phyloP scores from a whole-genome alignment of 2,797 vertebrate genomes.

The Lemur catta region DNA sequence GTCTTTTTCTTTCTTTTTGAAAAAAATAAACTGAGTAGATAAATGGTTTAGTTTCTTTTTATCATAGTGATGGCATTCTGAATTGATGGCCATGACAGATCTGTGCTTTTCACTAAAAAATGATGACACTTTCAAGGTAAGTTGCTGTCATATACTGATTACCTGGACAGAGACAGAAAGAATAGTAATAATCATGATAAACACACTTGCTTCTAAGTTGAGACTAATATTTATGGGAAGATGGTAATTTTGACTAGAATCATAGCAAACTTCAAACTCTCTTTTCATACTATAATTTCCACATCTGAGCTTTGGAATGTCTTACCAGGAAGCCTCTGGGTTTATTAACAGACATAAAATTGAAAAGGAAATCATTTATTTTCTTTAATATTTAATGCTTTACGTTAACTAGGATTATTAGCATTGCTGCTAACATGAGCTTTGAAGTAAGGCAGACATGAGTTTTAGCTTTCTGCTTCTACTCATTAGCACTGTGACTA shows the following conservation, averaged over 20 bases:
- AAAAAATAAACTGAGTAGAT: neutral
- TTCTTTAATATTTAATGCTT: slow-evolving; percentile 4
- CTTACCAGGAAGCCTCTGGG: neutral
- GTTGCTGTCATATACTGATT: neutral
- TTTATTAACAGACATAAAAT: slow-evolving; percentile 39
- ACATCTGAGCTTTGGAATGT: neutral
- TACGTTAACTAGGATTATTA: neutral
- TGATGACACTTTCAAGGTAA: slow-evolving; percentile 23
- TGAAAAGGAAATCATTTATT: slow-evolving; percentile 2
- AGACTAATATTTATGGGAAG: neutral
- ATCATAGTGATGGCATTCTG: neutral
- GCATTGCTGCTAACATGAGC: neutral
- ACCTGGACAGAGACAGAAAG: neutral
- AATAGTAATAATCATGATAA: neutral
- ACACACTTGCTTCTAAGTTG: slow-evolving; percentile 13
- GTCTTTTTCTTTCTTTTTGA: neutral
- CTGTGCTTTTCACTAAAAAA: slow-evolving; percentile 18
- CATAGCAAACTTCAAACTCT: neutral
- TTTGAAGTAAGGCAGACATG: neutral
- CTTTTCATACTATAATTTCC: slow-evolving; percentile 33
- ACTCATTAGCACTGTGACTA: neutral
- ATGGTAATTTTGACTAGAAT: slow-evolving; percentile 17
- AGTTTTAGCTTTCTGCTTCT: neutral
- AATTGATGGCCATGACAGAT: slow-evolving; percentile 8
- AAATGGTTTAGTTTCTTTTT: slow-evolving; percentile 42